A percentile compares a stretch with the other conserved stretches of the same genome.
Evolutionary conservation across 2,797 vertebrate genomes (phyloP).

Genomic region (Eutrigla gurnardus): DNA sequence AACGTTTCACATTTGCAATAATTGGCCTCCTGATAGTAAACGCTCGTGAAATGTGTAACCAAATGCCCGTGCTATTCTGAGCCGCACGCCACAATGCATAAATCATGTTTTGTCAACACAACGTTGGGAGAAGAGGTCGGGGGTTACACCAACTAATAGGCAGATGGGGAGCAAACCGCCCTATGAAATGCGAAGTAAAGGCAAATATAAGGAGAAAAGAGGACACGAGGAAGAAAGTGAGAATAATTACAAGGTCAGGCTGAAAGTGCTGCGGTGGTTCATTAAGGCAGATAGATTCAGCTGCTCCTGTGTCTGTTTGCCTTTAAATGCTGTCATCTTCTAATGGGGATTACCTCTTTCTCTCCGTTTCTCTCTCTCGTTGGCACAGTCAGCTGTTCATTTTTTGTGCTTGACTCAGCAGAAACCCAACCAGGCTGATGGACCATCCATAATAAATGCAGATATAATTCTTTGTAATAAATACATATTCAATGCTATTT

Average conservation of each 20-base stretch:
- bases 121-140: constrained; percentile 26
- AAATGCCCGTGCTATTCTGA: constrained; percentile 5
- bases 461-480: too few species aligned
- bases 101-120: constrained; percentile 59
- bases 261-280: constrained; percentile 60
- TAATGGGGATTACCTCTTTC: constrained; percentile 62
- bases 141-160: constrained; percentile 55
- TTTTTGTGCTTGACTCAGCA: constrained; percentile 67
- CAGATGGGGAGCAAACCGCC: constrained; percentile 19
- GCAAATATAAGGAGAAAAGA: constrained; percentile 25
- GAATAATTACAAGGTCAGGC: constrained; percentile 58
- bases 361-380: constrained; percentile 26
- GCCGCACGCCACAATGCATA: constrained; percentile 38
- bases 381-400: constrained; percentile 17
- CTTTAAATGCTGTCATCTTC: constrained; percentile 59
- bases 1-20: constrained; percentile 14
- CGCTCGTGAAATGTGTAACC: constrained; percentile 28
- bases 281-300: constrained; percentile 58
- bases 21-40: constrained; percentile 53
- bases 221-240: constrained; percentile 27
- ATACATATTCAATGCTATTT: too few species aligned
- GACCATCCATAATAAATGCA: too few species aligned
- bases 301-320: constrained; percentile 42
- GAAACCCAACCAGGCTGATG: constrained; percentile 14
- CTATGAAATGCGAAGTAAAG: constrained; percentile 18